Conservation (phyloP, 2,113 vertebrate species). For the Illadopsis cleaveri region DNA sequence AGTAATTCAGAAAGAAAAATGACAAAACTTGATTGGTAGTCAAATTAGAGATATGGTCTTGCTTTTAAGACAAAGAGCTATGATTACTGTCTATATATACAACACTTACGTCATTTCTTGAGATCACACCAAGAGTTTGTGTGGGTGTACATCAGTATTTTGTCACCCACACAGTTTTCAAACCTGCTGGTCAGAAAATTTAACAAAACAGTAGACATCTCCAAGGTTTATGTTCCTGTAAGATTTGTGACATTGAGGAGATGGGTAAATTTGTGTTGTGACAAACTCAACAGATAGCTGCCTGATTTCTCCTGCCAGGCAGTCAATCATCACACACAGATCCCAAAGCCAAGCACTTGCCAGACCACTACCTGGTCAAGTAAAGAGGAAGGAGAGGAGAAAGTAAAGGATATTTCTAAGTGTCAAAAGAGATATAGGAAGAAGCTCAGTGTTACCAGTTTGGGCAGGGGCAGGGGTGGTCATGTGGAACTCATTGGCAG, state of each 20-base stretch:
- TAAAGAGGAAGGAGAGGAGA: not conserved
- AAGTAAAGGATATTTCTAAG: not conserved
- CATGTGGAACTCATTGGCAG: not conserved
- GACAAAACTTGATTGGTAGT: not conserved
- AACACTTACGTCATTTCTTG: constrained; percentile 17
- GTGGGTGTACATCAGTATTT: constrained; percentile 26
- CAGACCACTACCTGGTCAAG: not conserved
- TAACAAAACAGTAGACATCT: not conserved
- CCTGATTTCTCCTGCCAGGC: not conserved
- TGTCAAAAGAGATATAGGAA: not conserved
- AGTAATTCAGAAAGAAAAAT: not conserved
- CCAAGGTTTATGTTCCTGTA: not conserved
- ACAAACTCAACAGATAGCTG: not conserved
- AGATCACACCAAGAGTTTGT: not conserved
- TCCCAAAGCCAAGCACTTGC: not conserved
- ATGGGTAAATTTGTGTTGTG: not conserved
- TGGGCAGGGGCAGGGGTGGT: not conserved
- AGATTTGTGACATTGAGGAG: not conserved
- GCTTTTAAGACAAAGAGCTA: not conserved
- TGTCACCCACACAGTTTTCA: constrained; percentile 1
- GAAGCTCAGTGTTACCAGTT: not conserved
- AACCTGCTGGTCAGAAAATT: constrained; percentile 32
- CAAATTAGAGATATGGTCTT: not conserved
- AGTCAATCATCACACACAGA: not conserved
- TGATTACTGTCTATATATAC: not conserved